Evolutionary conservation across 2,113 vertebrate genomes (phyloP).

Genomic region (Eonycteris spelaea): DNA sequence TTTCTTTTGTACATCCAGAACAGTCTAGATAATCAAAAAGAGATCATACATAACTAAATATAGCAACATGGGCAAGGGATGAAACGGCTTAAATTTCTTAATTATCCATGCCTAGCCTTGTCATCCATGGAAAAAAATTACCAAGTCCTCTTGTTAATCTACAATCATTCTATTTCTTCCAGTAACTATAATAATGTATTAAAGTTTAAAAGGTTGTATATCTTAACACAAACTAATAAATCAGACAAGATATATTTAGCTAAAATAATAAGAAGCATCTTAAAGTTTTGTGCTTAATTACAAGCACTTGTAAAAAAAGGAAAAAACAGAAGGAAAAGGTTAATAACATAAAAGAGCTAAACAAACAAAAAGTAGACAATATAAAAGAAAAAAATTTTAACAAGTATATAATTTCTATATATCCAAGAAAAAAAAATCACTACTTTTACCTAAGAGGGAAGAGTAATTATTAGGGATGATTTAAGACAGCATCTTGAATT

Average conservation of each 20-base stretch:
- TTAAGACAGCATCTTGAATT: slow-evolving; percentile 27
- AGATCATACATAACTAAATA: not conserved
- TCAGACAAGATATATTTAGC: not conserved
- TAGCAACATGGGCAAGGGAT: not conserved
- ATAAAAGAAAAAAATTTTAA: not conserved
- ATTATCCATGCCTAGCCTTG: not conserved
- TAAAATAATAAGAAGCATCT: slow-evolving; percentile 30
- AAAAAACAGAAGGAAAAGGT: not conserved
- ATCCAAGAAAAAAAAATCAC: slow-evolving; percentile 19
- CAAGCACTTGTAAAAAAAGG: not conserved
- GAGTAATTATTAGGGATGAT: not conserved
- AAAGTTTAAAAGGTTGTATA: slow-evolving; percentile 31
- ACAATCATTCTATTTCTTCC: not conserved
- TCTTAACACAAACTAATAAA: not conserved
- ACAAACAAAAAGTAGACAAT: not conserved
- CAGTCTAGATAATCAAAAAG: not conserved
- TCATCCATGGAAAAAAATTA: not conserved
- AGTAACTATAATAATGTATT: not conserved
- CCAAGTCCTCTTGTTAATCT: not conserved
- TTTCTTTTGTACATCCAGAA: not conserved
- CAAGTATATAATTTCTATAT: not conserved
- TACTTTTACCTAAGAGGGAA: slow-evolving; percentile 42
- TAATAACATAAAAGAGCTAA: slow-evolving; percentile 21
- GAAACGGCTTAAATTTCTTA: not conserved
- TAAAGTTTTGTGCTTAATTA: slow-evolving; percentile 14